Evolutionary conservation across 2,113 vertebrate genomes (phyloP).

Genomic region (Gracilinanus agilis): DNA sequence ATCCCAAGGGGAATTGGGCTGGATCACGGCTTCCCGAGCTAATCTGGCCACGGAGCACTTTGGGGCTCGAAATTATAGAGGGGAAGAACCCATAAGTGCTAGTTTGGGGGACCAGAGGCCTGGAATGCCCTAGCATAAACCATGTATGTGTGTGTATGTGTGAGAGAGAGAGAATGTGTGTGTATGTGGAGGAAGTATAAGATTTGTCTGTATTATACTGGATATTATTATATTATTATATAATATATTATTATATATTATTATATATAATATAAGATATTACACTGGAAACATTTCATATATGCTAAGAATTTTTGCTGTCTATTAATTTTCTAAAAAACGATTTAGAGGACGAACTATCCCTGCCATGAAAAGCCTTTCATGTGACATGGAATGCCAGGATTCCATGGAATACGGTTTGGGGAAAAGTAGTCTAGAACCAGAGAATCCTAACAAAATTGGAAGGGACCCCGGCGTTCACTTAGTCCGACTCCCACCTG

Average conservation of each 20-base stretch:
- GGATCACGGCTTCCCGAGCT: background rate
- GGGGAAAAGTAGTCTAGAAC: background rate
- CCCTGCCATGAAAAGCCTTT: background rate
- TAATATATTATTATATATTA: too few relatives aligned
- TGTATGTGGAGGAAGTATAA: background rate
- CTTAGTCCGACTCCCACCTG: background rate
- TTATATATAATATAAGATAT: too few relatives aligned
- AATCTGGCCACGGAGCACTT: background rate
- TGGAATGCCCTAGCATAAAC: background rate
- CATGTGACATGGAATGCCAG: background rate
- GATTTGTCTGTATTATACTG: background rate
- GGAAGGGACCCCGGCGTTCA: background rate
- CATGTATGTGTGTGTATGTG: background rate
- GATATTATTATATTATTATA: too few relatives aligned
- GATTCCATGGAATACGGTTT: background rate
- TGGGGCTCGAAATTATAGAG: background rate
- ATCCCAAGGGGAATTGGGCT: background rate
- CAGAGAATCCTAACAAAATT: background rate
- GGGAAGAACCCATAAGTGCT: background rate
- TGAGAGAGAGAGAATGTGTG: too few relatives aligned
- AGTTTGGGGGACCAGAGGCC: background rate
- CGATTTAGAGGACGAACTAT: background rate
- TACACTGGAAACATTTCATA: background rate
- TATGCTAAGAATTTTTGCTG: background rate
- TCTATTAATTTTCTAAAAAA: background rate